A percentile compares a stretch with the other conserved stretches of the same genome.
Evolutionary conservation across 2,888 invertebrate genomes (phyloP).

Genomic region (Melinopterus prodromus): DNA sequence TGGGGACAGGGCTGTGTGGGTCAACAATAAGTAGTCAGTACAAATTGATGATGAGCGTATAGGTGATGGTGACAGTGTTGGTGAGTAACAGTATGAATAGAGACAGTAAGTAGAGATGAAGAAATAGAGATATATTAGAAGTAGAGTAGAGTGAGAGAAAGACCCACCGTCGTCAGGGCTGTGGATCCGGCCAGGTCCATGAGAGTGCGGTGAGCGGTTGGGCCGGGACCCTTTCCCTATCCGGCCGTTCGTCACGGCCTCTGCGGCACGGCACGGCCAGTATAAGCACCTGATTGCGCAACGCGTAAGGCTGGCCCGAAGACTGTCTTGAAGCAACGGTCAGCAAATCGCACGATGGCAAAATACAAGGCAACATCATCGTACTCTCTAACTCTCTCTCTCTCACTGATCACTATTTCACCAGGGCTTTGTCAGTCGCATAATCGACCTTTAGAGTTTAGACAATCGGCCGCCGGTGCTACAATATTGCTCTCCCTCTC

Average conservation of each 20-base stretch:
- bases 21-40: no score
- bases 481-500: slow-evolving; percentile 5
- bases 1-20: no score
- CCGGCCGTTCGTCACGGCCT: slow-evolving; percentile 52
- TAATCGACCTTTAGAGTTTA: no score
- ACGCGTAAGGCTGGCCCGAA: slow-evolving; percentile 61
- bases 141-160: slow-evolving; percentile 12
- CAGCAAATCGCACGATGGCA: slow-evolving; percentile 51
- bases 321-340: slow-evolving; percentile 63
- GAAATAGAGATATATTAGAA: slow-evolving; percentile 20
- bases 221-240: slow-evolving; percentile 51
- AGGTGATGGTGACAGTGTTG: slow-evolving; percentile 5
- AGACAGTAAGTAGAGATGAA: slow-evolving; percentile 27
- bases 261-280: slow-evolving; percentile 53
- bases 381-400: slow-evolving; percentile 17
- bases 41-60: slow-evolving; percentile 7
- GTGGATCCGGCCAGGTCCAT: slow-evolving; percentile 59
- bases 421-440: no score
- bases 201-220: slow-evolving; percentile 56
- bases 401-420: neutral
- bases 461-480: neutral
- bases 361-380: slow-evolving; percentile 41
- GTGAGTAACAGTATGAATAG: slow-evolving; percentile 22
- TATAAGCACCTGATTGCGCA: slow-evolving; percentile 47
- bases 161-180: slow-evolving; percentile 57